Evolutionary conservation across 37 sponge, comb jelly and placozoan genomes (phyloP), one percentile per base, ranked within the genome.

Genomic region (Chondrilla cf. caribensis): DNA sequence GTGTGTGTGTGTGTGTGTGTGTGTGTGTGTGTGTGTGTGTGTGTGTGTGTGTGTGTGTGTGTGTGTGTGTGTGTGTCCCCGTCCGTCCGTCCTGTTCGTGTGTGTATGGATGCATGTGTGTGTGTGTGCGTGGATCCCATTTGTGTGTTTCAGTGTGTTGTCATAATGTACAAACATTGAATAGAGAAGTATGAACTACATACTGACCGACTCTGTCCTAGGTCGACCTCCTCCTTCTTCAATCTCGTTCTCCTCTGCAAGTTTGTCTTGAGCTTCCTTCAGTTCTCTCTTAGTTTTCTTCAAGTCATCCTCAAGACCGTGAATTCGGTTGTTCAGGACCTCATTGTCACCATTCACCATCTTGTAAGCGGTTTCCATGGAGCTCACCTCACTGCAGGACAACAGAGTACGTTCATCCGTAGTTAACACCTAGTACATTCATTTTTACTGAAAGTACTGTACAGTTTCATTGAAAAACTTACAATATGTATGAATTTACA

Each of bases 261-360:
- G 47, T 78, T 82, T 79, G 71, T 89, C 90, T 37, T 33, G 42
- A 35, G 65, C 79, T 44, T 89, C 90, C 14, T 81, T 42, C 17
- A 89, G 83, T 0, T 85, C 86, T 37, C 54, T 55, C 38, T 73
- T 81, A 8, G 82, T 29, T 24, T 66, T 82, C 79, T 82, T 85
- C n/a, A 81, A 47, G 18, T 85, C 86, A 17, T 58, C 84, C 47
- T 88, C 88, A 38, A 88, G 54, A 11, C 31, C 67, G n/a, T 26
- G 54, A 0, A 60, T 28, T 35, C 44, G 15, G 42, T 70, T 28
- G 28, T 70, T 21, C 2, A 77, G 70, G 37, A 26, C 57, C 25
- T 67, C 35, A 31, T 60, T 70, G 54, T 87, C 78, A 38, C 18
- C 68, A 42, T 82, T 47, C 32, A 82, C 41, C n/a, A 39, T 43